Percentiles rank a stretch among this genome's conserved stretches.
phyloP scores from a whole-genome alignment of 2,797 vertebrate genomes.

The Tangara arthus region DNA sequence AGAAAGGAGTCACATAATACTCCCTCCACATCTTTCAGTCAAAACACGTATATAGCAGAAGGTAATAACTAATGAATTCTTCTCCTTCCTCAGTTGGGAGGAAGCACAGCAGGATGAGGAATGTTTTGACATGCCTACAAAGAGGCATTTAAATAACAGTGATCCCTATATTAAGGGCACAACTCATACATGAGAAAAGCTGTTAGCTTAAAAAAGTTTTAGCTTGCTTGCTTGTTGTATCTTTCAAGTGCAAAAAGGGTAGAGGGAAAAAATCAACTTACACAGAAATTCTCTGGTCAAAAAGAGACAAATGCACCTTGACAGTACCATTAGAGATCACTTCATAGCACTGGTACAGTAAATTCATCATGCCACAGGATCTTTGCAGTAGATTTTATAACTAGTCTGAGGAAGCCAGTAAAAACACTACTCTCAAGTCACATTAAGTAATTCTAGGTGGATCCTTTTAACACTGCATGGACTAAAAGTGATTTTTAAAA shows the following conservation, averaged over 20 bases:
- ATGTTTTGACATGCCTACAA: not conserved
- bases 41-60: not conserved
- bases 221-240: not conserved
- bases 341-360: not conserved
- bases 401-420: not conserved
- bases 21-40: not conserved
- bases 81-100: not conserved
- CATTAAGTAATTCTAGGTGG: not conserved
- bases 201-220: not conserved
- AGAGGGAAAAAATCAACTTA: not conserved
- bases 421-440: not conserved
- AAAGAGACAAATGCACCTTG: not conserved
- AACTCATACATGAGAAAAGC: not conserved
- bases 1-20: not conserved
- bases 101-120: not conserved
- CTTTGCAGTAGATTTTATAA: not conserved
- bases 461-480: not conserved
- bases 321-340: not conserved
- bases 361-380: not conserved
- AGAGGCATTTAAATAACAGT: not conserved
- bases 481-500: not conserved
- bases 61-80: not conserved
- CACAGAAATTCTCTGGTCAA: not conserved
- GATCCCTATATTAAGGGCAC: not conserved
- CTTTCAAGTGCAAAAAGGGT: not conserved